Evolutionary conservation across 2,797 vertebrate species (phyloP).

Genomic region (Enteromius unitaeniatus): DNA sequence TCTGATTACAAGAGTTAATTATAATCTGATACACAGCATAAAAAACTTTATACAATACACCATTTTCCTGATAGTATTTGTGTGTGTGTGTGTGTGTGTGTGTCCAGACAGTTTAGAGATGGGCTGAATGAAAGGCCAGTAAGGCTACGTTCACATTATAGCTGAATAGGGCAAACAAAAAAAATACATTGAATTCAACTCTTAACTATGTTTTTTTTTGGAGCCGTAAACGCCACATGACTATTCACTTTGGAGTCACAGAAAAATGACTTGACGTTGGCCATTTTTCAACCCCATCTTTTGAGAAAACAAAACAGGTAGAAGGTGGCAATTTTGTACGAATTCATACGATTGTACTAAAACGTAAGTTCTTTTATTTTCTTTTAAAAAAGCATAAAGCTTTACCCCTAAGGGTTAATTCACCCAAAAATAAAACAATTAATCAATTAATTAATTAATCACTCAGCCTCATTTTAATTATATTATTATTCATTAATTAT

Average conservation of each 20-base stretch:
- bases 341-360: background rate
- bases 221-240: background rate
- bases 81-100: conserved; percentile 35
- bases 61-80: conserved; percentile 53
- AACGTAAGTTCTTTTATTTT: background rate
- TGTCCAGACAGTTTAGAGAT: conserved; percentile 3
- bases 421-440: too few species aligned
- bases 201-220: background rate
- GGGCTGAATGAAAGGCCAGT: conserved; percentile 19
- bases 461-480: too few species aligned
- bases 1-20: conserved; percentile 23
- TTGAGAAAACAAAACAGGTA: background rate
- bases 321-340: background rate
- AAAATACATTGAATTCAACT: background rate
- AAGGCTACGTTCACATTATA: conserved; percentile 25
- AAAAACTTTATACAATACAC: conserved; percentile 66
- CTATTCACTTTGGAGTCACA: background rate
- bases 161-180: background rate
- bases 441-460: too few species aligned
- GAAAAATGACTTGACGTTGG: background rate
- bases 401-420: too few species aligned
- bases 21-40: conserved; percentile 26
- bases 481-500: background rate
- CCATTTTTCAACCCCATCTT: background rate
- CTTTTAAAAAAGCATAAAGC: background rate